Percentiles rank a stretch among this genome's conserved stretches.
Evolutionary conservation across 2,888 invertebrate genomes (phyloP).

Genomic region (Meloe dianella): DNA sequence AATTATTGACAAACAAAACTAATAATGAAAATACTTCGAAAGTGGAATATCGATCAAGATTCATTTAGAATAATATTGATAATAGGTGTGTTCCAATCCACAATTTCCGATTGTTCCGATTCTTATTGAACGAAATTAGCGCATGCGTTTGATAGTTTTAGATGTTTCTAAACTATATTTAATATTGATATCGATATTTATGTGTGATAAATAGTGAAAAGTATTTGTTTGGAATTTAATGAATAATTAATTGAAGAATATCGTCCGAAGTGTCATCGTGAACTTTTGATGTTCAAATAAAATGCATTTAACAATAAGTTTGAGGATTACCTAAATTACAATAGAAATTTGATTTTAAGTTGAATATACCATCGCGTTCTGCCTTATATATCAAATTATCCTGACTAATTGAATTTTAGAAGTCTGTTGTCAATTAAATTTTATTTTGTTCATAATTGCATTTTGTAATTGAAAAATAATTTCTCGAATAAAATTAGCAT

Average conservation of each 20-base stretch:
- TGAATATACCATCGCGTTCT: background rate
- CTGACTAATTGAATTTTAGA: slow-evolving; percentile 1
- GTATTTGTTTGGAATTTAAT: no score
- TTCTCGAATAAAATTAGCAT: background rate
- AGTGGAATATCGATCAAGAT: background rate
- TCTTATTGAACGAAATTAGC: no score
- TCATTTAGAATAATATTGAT: background rate
- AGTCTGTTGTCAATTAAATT: background rate
- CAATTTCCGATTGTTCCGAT: background rate
- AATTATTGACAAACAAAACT: background rate
- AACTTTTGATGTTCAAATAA: background rate
- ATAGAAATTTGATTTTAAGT: background rate
- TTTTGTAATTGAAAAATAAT: background rate
- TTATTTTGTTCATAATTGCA: background rate
- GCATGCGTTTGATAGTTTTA: no score
- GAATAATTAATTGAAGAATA: background rate
- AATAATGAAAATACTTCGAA: background rate
- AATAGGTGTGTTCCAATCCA: background rate
- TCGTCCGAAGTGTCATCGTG: no score
- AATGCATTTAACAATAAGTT: background rate
- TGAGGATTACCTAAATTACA: background rate
- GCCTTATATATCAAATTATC: slow-evolving; percentile 4
- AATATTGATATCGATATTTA: no score
- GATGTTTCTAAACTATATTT: no score
- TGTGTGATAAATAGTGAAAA: no score